Percentiles rank a stretch among this genome's conserved stretches.
These are phyloP conservation scores for Listrodromus nycthemerus DNA, from an alignment of 2,888 invertebrate genomes.

Conservation along the genomic window DNA sequence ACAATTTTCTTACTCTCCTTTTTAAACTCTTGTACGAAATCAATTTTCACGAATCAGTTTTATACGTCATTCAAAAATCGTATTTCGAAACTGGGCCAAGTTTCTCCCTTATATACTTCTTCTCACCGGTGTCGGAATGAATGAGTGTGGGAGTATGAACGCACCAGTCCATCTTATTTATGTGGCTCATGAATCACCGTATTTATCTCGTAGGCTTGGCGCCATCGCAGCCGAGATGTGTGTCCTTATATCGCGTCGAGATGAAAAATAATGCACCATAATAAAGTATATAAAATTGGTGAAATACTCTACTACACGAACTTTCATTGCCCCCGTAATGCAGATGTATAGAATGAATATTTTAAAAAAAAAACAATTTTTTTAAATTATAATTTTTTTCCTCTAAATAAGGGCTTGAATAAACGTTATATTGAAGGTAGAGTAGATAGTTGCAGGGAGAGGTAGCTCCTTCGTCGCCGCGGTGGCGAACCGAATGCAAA, in stretches of 20 bases:
- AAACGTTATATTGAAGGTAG: constrained; percentile 1
- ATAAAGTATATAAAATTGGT: constrained; percentile 1
- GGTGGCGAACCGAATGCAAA: constrained; percentile 61
- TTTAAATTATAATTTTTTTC: neutral
- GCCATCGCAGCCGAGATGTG: constrained; percentile 4
- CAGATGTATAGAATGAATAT: neutral
- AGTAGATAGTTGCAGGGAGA: neutral
- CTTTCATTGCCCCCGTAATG: neutral
- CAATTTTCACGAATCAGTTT: no score
- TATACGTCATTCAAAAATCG: neutral
- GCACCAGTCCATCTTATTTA: neutral
- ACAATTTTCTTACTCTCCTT: no score
- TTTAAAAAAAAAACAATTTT: neutral
- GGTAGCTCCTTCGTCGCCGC: constrained; percentile 50
- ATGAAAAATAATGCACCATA: neutral
- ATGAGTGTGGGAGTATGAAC: neutral
- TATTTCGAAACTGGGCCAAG: neutral
- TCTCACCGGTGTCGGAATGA: neutral
- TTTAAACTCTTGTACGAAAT: no score
- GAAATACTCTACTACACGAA: neutral
- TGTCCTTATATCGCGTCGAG: neutral
- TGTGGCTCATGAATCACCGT: neutral
- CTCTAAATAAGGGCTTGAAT: neutral
- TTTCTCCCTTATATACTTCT: neutral
- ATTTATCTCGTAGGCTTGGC: neutral